Percentiles rank a stretch among this genome's conserved stretches.
Conservation (phyloP, 2,888 invertebrate genomes). For the Anaspis maculata region DNA sequence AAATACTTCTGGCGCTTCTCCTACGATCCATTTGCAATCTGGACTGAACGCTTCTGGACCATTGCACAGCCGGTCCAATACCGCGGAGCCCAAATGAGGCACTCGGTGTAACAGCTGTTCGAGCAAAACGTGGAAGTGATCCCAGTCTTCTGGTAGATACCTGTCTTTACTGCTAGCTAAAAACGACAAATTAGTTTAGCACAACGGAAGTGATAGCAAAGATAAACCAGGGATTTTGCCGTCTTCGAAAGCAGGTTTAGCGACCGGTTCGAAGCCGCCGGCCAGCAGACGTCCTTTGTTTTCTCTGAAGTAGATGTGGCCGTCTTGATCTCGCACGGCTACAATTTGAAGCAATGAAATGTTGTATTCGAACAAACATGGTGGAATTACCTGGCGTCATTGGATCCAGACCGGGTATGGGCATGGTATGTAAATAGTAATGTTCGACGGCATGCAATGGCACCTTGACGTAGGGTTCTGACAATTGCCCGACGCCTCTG, state of each 20-base stretch:
- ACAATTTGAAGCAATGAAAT: too few species aligned
- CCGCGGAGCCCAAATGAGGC: conserved; percentile 66
- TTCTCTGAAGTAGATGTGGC: conserved; percentile 78
- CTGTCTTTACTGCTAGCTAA: conserved; percentile 54
- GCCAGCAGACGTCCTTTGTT: conserved; percentile 76
- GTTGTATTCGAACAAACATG: conserved; percentile 1
- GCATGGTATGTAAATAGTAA: conserved; percentile 85
- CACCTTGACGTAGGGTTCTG: conserved; percentile 78
- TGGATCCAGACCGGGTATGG: conserved; percentile 63
- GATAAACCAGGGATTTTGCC: conserved; percentile 57
- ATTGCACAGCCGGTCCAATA: conserved; percentile 74
- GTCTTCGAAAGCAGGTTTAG: conserved; percentile 85
- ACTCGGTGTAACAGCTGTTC: conserved; percentile 78
- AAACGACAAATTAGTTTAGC: neutral
- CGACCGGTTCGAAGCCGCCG: conserved; percentile 86
- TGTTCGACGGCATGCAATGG: conserved; percentile 90
- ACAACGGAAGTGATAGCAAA: neutral
- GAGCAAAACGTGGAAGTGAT: conserved; percentile 85
- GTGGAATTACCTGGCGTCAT: conserved; percentile 64
- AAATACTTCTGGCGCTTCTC: conserved; percentile 77
- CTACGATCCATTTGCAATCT: conserved; percentile 92
- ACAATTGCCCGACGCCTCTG: conserved; percentile 76
- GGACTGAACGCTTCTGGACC: conserved; percentile 94
- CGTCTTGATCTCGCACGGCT: conserved; percentile 83
- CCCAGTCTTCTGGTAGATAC: conserved; percentile 85